phyloP scores from a whole-genome alignment of 2,113 vertebrate species.

The Caracal caracal region DNA sequence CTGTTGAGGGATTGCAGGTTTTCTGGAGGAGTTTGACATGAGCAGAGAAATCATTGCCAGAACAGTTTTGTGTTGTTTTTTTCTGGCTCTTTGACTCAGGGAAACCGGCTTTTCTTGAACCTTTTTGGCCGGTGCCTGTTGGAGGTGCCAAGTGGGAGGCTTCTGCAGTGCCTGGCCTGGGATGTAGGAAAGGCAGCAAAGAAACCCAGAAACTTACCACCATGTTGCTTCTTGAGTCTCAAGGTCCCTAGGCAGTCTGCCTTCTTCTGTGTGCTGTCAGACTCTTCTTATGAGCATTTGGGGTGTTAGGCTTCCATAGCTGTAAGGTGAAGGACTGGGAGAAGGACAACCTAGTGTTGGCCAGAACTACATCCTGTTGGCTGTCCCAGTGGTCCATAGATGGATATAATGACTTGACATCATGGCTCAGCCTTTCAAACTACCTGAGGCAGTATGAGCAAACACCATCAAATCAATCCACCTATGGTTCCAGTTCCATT shows the following conservation, averaged over 20 bases:
- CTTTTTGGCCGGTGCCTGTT: neutral
- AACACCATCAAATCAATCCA: too few relatives aligned
- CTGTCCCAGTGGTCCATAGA: neutral
- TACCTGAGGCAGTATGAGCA: too few relatives aligned
- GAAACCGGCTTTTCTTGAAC: neutral
- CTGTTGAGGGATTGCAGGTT: neutral
- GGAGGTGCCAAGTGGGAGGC: neutral
- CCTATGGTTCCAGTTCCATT: too few relatives aligned
- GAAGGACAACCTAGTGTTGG: neutral
- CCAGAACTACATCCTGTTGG: neutral
- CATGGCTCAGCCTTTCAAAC: neutral
- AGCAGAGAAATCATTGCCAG: too few relatives aligned
- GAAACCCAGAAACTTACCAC: too few relatives aligned
- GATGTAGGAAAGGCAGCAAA: neutral
- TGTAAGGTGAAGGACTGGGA: neutral
- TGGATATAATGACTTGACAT: neutral
- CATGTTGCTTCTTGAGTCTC: neutral
- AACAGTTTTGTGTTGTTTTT: neutral
- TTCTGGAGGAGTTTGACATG: neutral
- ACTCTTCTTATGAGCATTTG: neutral
- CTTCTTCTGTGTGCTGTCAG: neutral
- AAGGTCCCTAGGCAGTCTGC: accelerated
- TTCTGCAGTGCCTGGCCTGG: neutral
- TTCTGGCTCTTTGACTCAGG: neutral
- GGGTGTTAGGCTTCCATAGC: neutral